Percentiles rank a stretch among this genome's conserved stretches.
Evolutionary conservation across 2,888 invertebrate species (phyloP).

Genomic region (Drosophila kanekoi): DNA sequence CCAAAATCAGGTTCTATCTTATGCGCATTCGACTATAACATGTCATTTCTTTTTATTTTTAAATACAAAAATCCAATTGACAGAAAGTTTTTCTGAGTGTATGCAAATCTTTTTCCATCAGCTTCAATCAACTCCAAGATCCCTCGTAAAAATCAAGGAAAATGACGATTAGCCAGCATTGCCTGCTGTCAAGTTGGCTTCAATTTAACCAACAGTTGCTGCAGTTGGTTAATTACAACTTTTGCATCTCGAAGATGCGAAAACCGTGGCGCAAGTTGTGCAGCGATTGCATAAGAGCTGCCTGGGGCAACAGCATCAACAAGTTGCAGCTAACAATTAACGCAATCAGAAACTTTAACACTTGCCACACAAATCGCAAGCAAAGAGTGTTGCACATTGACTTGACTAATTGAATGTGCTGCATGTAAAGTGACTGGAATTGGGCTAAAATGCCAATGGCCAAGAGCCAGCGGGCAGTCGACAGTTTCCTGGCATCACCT

Average conservation of each 20-base stretch:
- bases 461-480: conserved; percentile 11
- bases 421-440: conserved; percentile 48
- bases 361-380: conserved; percentile 30
- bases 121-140: conserved; percentile 12
- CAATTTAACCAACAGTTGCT: conserved; percentile 18
- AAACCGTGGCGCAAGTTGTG: conserved; percentile 19
- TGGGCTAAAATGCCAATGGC: conserved; percentile 53
- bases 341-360: conserved; percentile 40
- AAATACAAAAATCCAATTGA: neutral
- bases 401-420: conserved; percentile 55
- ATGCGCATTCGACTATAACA: no score
- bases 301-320: conserved; percentile 17
- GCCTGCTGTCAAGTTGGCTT: conserved; percentile 23
- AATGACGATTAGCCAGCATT: conserved; percentile 36
- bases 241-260: conserved; percentile 40
- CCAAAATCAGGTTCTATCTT: no score
- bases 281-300: conserved; percentile 44
- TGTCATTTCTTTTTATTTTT: neutral
- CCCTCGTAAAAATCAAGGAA: conserved; percentile 5
- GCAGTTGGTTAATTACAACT: conserved; percentile 31
- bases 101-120: conserved; percentile 9
- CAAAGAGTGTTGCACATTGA: conserved; percentile 32
- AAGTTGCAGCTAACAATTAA: conserved; percentile 37
- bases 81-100: neutral
- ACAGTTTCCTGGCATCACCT: conserved; percentile 17